A percentile compares a stretch with the other conserved stretches of the same genome.
phyloP scores from a whole-genome alignment of 2,113 vertebrate species.

The Nannobrachium achirus region DNA sequence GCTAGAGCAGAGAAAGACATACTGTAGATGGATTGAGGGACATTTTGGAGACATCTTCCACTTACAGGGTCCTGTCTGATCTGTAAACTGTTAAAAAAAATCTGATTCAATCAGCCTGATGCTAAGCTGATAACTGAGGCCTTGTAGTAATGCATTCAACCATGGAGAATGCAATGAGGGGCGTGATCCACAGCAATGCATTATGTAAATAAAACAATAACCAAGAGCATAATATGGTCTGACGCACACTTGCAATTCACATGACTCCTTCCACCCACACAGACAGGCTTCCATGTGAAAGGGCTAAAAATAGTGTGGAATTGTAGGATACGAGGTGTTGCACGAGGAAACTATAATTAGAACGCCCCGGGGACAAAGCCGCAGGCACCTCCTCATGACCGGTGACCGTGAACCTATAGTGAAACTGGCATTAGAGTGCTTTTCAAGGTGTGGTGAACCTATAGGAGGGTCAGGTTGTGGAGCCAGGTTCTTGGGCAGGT shows the following conservation, averaged over 20 bases:
- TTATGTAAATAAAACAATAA: conserved; percentile 24
- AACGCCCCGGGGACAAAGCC: neutral
- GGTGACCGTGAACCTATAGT: too few relatives aligned
- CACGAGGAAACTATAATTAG: too few relatives aligned
- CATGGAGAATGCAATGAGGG: conserved; percentile 23
- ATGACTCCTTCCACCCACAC: conserved; percentile 9
- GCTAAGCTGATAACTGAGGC: conserved; percentile 3
- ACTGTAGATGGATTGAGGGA: too few relatives aligned
- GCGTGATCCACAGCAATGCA: conserved; percentile 16
- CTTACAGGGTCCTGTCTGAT: too few relatives aligned
- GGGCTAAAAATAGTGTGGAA: conserved; percentile 28
- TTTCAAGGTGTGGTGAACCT: too few relatives aligned
- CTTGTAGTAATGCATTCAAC: conserved; percentile 1
- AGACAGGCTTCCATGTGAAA: conserved; percentile 23
- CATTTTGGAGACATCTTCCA: too few relatives aligned
- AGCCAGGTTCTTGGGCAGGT: neutral
- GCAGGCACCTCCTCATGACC: conserved; percentile 16
- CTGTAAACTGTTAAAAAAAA: too few relatives aligned
- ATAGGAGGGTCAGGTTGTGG: neutral
- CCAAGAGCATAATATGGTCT: conserved; percentile 21
- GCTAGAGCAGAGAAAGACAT: too few relatives aligned
- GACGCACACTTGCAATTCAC: conserved; percentile 33
- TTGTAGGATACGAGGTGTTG: too few relatives aligned
- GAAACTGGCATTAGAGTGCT: too few relatives aligned
- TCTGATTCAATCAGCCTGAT: neutral